Base-by-base conservation (phyloP, 2,888 invertebrate species). In the Amorpha juglandis region DNA sequence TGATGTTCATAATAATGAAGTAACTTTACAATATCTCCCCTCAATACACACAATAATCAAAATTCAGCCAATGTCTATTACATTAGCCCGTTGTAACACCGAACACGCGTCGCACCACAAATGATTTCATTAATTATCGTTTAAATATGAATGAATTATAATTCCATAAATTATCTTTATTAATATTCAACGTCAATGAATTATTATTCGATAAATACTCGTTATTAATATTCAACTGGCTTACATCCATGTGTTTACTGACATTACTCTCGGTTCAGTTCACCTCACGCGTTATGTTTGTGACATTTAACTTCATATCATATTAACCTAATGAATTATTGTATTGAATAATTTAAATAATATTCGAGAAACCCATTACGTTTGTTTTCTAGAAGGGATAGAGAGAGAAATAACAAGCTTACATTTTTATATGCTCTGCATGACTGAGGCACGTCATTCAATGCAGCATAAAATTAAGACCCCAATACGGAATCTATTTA, bases 191-290 rank as follows among this genome's bases (percentile, higher is more conserved):
- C 38, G 42, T 21, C 58, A 42, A 58, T 38, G 42, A 16, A 58
- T 58, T 58, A 58, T 58, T 58, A 58, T 42, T 58, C 58, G 42
- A 58, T 58, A 58, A 58, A 58, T 55, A 35, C 35, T 12, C 16
- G 16, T 42, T 58, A 58, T 58, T 58, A 58, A 58, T 58, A 58
- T 58, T 42, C 58, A 1, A 19, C 38, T 19, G 42, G 19, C 38
- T 12, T 42, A 42, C 58, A 42, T 58, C 52, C 14, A 42, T 38
- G 38, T 58, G 16, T 58, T 58, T 58, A 38, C 42, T 42, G 58
- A 58, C 72, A 74, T 75, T 73, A 58, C 19, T 71, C 68, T 67
- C 73, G 72, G 74, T 78, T 74, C 73, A 68, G 69, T 76, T 68
- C 66, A 66, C 65, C 66, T 73, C 69, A 67, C 70, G 48, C 66